Percentiles rank a stretch among this genome's conserved stretches.
Evolutionary conservation across 2,888 invertebrate genomes (phyloP).

Genomic region (Tipula lateralis): DNA sequence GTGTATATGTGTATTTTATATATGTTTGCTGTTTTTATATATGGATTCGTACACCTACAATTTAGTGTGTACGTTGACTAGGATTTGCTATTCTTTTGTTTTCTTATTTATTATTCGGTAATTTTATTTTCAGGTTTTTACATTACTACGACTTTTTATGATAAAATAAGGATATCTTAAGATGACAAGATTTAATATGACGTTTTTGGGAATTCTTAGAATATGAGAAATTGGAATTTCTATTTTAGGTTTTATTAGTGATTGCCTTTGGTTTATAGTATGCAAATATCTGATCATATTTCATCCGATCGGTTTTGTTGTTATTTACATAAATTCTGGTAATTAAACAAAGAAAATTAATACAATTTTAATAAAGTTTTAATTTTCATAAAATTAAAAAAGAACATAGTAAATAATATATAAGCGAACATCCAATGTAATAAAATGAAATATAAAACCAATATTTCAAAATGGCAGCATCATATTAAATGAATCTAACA

Average conservation of each 20-base stretch:
- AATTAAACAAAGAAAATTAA: background rate
- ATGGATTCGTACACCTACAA: background rate
- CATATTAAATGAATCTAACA: background rate
- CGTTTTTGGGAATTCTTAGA: background rate
- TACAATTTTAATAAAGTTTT: background rate
- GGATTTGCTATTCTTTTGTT: conserved; percentile 11
- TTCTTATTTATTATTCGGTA: background rate
- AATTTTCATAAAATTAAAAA: background rate
- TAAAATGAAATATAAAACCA: background rate
- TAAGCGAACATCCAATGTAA: background rate
- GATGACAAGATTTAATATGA: background rate
- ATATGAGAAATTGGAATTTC: background rate
- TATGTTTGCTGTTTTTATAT: background rate
- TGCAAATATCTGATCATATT: background rate
- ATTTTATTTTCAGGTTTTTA: background rate
- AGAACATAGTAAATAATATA: background rate
- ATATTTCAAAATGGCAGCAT: background rate
- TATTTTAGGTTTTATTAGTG: background rate
- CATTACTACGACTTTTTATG: background rate
- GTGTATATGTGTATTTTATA: background rate
- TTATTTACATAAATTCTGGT: background rate
- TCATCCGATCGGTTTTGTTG: background rate
- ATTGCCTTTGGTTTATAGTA: background rate
- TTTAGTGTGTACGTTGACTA: background rate
- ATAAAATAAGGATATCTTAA: background rate